Evolutionary conservation across 1,140 invertebrate genomes (phyloP).

Genomic region (Bathynomus jamesi): DNA sequence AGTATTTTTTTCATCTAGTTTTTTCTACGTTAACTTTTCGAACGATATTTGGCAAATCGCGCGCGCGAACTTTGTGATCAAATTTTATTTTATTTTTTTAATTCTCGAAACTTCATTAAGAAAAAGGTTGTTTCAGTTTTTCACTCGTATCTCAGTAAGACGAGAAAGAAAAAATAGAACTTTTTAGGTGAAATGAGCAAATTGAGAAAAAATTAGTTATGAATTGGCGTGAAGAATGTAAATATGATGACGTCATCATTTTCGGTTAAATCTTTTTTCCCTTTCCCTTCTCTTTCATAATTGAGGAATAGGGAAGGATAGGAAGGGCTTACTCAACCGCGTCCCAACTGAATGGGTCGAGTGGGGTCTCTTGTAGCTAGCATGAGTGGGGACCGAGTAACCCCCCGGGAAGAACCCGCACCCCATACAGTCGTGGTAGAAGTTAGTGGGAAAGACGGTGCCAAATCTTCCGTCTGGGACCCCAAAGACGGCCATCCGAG

Average conservation of each 20-base stretch:
- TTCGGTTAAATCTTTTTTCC: background rate
- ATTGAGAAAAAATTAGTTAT: background rate
- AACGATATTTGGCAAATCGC: background rate
- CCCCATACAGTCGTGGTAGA: conserved; percentile 32
- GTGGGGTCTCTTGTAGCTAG: conserved; percentile 35
- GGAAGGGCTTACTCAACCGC: background rate
- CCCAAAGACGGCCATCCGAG: conserved; percentile 26
- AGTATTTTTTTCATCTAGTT: background rate
- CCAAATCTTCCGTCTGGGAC: conserved; percentile 35
- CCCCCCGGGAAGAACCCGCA: conserved; percentile 34
- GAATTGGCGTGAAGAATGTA: background rate
- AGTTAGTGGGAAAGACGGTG: conserved; percentile 33
- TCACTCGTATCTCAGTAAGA: too few relatives aligned
- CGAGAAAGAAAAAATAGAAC: too few relatives aligned
- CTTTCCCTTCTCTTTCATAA: too few relatives aligned
- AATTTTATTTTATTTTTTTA: background rate
- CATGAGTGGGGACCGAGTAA: conserved; percentile 37
- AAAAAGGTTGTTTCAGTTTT: too few relatives aligned
- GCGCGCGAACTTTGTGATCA: background rate
- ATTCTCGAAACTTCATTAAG: background rate
- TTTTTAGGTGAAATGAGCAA: background rate
- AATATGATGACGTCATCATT: background rate
- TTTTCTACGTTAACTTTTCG: background rate
- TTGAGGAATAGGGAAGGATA: background rate
- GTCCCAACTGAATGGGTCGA: conserved; percentile 34